Base-by-base conservation (phyloP, 2,888 invertebrate genomes). In the Eupithecia subfuscata region DNA sequence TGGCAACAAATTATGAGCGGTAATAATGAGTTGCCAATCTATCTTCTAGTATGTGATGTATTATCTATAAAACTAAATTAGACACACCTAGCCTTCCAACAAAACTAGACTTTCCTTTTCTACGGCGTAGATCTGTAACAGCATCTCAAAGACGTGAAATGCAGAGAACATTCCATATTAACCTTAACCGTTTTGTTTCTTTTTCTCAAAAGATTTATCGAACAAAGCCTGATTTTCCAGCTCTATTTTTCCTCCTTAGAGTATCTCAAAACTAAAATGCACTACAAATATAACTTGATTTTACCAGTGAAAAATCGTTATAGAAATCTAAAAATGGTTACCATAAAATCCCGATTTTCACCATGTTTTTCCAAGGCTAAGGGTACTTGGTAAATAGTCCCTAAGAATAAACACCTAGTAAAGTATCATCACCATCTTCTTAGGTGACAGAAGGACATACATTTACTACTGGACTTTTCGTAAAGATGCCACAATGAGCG, bases 221-320 rank as follows among this genome's bases (percentile, higher is more conserved):
- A n/a, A 64, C 65, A 72, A 65, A 67, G 37, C 7, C 37, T 48
- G 65, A 45, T 71, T 71, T 64, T 48, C 7, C n/a, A 6, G 43
- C 22, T 68, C 6, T 43, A 0, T 43, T 67, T 43, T 22, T 68
- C n/a, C 68, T 16, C 22, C 25, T 25, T 12, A 30, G n/a, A n/a
- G n/a, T n/a, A n/a, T n/a, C n/a, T n/a, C n/a, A n/a, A n/a, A n/a
- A n/a, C n/a, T n/a, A n/a, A n/a, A n/a, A n/a, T n/a, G n/a, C n/a
- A n/a, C n/a, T n/a, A n/a, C n/a, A n/a, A n/a, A n/a, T n/a, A n/a
- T n/a, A n/a, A n/a, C 34, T 34, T 4, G 34, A 2, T 34, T 34
- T 34, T 34, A 34, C 34, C 37, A 37, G 37, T 37, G 7, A 37
- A 37, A 37, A 37, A 7, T 37, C 40, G 9, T 40, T 11, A 9